Conservation (phyloP, 2,888 invertebrate species). For the Lathronympha strigana region DNA sequence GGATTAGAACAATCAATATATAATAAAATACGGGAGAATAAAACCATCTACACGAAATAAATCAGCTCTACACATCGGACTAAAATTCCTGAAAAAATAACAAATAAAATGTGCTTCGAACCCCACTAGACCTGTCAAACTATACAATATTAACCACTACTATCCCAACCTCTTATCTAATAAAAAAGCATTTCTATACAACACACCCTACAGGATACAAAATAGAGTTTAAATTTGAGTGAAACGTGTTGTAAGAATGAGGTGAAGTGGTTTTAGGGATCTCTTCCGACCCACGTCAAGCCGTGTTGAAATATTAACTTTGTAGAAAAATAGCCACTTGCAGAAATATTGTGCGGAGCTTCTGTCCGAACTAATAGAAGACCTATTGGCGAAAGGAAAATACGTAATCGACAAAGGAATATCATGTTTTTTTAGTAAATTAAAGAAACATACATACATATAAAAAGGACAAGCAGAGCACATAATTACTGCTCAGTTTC, state of each 20-base stretch:
- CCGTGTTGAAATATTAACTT: constrained; percentile 19
- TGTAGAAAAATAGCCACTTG: constrained; percentile 27
- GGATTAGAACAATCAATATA: neutral
- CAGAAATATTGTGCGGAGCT: constrained; percentile 23
- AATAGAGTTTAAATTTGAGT: neutral
- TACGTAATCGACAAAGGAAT: neutral
- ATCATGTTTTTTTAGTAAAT: neutral
- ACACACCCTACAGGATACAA: neutral
- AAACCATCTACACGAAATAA: neutral
- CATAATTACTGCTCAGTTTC: too few species aligned
- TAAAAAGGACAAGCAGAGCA: too few species aligned
- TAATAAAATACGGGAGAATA: neutral
- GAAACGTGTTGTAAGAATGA: neutral
- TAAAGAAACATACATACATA: too few species aligned
- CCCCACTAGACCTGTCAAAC: constrained; percentile 14
- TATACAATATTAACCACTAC: constrained; percentile 12
- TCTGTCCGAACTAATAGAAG: constrained; percentile 18
- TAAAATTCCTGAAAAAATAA: constrained; percentile 1
- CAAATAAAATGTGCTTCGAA: neutral
- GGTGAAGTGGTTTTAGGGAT: neutral
- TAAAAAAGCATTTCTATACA: neutral
- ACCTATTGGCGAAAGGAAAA: neutral
- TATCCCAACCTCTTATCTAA: neutral
- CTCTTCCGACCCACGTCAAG: constrained; percentile 25
- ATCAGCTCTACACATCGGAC: neutral